Conservation (phyloP, 2,888 invertebrate species). For the Machimus atricapillus region DNA sequence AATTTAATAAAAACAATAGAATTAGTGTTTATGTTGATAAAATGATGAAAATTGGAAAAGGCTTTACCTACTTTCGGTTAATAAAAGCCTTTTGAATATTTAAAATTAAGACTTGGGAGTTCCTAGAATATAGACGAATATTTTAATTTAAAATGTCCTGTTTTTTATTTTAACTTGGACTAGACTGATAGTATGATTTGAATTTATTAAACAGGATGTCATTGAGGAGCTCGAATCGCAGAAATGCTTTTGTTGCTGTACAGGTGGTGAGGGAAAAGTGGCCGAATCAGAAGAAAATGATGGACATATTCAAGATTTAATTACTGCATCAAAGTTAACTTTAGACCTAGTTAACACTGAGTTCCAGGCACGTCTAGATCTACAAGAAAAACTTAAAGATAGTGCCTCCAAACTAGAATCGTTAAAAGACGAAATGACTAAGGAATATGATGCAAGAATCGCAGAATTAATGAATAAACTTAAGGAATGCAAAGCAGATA, state of each 20-base stretch:
- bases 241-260: not conserved
- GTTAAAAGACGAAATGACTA: constrained; percentile 1
- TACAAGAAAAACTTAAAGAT: not conserved
- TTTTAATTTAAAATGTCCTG: not conserved
- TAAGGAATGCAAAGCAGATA: constrained; percentile 9
- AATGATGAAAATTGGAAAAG: too few species aligned
- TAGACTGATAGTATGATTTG: not conserved
- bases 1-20: too few species aligned
- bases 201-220: constrained; percentile 7
- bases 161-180: too few species aligned
- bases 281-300: not conserved
- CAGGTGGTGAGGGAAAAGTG: too few species aligned
- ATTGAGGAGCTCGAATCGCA: not conserved
- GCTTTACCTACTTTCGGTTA: too few species aligned
- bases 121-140: too few species aligned
- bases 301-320: constrained; percentile 51
- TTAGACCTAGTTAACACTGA: constrained; percentile 56
- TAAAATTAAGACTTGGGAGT: too few species aligned
- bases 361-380: constrained; percentile 49
- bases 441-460: not conserved
- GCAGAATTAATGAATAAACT: constrained; percentile 34
- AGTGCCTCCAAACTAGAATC: not conserved
- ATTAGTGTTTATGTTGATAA: too few species aligned
- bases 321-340: constrained; percentile 54
- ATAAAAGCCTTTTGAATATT: too few species aligned